Percentiles rank a stretch among this genome's conserved stretches.
Conservation (phyloP, 2,113 vertebrate genomes). For the Micronycteris hirsuta region DNA sequence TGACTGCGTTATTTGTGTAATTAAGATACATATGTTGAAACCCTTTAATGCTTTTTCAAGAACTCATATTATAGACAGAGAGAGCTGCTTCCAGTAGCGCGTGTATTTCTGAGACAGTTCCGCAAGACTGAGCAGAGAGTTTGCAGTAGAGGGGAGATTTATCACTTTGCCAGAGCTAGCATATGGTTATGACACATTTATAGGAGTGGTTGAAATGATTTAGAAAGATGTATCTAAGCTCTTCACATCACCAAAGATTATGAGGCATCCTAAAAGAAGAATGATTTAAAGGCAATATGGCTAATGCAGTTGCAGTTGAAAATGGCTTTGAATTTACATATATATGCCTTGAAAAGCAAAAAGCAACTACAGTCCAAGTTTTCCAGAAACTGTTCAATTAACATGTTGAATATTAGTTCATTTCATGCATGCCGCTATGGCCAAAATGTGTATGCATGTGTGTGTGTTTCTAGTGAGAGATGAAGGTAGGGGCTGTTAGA, state of each 20-base stretch:
- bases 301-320: neutral
- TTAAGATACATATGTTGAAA: neutral
- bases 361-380: neutral
- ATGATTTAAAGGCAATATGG: neutral
- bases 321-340: neutral
- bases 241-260: neutral
- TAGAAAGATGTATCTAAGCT: neutral
- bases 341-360: neutral
- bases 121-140: neutral
- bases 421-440: neutral
- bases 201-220: neutral
- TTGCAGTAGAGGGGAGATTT: neutral
- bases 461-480: neutral
- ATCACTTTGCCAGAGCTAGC: neutral
- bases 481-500: neutral
- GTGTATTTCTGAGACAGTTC: neutral
- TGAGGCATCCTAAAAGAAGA: conserved; percentile 23
- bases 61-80: neutral
- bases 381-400: neutral
- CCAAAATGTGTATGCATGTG: neutral
- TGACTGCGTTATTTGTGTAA: neutral
- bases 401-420: neutral
- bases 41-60: neutral
- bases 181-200: conserved; percentile 47
- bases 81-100: neutral